Percentiles rank a stretch among this genome's conserved stretches.
Evolutionary conservation across 2,113 vertebrate species (phyloP).

Genomic region (Notothenia coriiceps): DNA sequence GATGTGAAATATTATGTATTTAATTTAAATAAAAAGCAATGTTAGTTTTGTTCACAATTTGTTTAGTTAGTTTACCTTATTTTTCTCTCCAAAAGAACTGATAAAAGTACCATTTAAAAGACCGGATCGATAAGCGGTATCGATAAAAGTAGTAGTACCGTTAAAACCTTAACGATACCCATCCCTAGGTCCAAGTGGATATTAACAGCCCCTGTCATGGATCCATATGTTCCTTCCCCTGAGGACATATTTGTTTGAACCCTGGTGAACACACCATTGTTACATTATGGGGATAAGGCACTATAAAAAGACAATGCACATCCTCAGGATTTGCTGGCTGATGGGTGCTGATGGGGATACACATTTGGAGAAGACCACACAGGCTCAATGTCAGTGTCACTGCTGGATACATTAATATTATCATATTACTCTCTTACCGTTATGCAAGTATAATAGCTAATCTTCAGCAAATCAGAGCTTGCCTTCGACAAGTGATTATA

Average conservation of each 20-base stretch:
- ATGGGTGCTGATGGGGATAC: too few species aligned
- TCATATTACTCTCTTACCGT: background rate
- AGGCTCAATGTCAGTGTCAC: conserved; percentile 20
- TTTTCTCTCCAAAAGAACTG: too few species aligned
- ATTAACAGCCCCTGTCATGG: conserved; percentile 16
- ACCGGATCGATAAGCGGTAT: too few species aligned
- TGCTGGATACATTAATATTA: conserved; percentile 5
- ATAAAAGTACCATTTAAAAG: too few species aligned
- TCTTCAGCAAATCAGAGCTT: background rate
- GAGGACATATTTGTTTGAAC: conserved; percentile 22
- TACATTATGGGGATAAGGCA: conserved; percentile 16
- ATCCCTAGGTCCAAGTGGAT: conserved; percentile 8
- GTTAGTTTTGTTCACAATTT: too few species aligned
- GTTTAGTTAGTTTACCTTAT: too few species aligned
- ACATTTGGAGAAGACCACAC: background rate
- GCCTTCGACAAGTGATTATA: too few species aligned
- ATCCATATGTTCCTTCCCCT: conserved; percentile 39
- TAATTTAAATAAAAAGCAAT: too few species aligned
- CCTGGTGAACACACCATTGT: conserved; percentile 8
- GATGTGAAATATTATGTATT: too few species aligned
- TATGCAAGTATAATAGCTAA: background rate
- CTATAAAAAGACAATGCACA: conserved; percentile 30
- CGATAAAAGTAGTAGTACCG: too few species aligned
- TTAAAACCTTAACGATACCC: too few species aligned
- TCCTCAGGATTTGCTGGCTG: conserved; percentile 32